Conservation (phyloP, 2,888 invertebrate genomes). For the Polydrusus cervinus region DNA sequence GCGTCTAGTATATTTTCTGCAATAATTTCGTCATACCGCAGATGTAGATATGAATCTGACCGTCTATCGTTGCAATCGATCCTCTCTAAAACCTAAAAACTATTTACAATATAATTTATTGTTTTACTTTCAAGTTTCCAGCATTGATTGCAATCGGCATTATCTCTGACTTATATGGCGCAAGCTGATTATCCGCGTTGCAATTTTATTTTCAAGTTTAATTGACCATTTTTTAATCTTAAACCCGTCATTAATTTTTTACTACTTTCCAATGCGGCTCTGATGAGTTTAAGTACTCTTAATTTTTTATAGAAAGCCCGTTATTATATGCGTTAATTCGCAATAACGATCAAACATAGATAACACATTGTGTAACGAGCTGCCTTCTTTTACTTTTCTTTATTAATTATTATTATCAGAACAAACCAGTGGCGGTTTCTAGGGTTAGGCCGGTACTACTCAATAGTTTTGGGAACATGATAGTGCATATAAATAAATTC, state of each 20-base stretch:
- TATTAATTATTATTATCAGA: slow-evolving; percentile 21
- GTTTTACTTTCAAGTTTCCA: slow-evolving; percentile 17
- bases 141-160: slow-evolving; percentile 1
- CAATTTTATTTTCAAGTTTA: slow-evolving; percentile 5
- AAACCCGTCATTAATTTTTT: slow-evolving; percentile 3
- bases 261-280: neutral
- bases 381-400: slow-evolving; percentile 19
- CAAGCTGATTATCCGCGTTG: neutral
- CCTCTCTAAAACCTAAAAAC: slow-evolving; percentile 26
- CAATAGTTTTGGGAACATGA: too few species aligned
- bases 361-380: slow-evolving; percentile 24
- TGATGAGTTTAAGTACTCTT: slow-evolving; percentile 22
- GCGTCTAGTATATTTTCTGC: too few species aligned
- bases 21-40: neutral
- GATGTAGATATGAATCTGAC: slow-evolving; percentile 10
- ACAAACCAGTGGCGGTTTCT: too few species aligned
- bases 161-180: slow-evolving; percentile 13
- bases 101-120: slow-evolving; percentile 20
- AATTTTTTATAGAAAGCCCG: slow-evolving; percentile 9
- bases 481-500: too few species aligned
- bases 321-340: slow-evolving; percentile 19
- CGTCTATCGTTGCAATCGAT: slow-evolving; percentile 7
- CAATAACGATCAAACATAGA: slow-evolving; percentile 23
- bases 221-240: slow-evolving; percentile 5
- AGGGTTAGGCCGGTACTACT: too few species aligned